These are phyloP conservation scores for Galeopterus variegatus DNA, from an alignment of 2,113 vertebrate species.

Conservation along the genomic window DNA sequence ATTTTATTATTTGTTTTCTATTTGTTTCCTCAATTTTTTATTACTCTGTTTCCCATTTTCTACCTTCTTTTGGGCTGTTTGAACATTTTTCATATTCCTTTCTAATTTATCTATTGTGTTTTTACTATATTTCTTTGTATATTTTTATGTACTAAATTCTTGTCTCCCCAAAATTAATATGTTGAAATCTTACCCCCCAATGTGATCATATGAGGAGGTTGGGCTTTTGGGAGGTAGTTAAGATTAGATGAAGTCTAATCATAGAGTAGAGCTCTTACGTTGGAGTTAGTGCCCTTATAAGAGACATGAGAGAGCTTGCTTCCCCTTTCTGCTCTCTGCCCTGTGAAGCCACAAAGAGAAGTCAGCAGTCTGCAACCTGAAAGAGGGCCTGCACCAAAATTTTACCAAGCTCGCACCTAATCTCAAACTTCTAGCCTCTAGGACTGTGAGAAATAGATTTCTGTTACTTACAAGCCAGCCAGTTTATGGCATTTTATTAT, in stretches of 20 bases:
- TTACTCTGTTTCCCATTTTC: neutral
- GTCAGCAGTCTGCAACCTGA: neutral
- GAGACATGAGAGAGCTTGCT: neutral
- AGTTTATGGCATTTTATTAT: neutral
- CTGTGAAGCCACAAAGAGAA: neutral
- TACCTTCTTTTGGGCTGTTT: neutral
- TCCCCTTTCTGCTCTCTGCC: neutral
- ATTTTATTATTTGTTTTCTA: constrained; percentile 1
- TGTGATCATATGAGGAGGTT: neutral
- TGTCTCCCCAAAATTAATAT: neutral
- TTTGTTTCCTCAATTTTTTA: neutral
- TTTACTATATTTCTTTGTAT: neutral
- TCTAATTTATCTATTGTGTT: constrained; percentile 24
- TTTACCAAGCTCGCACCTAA: neutral
- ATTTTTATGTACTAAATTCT: neutral
- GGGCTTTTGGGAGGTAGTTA: neutral
- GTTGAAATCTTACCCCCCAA: neutral
- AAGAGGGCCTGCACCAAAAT: neutral
- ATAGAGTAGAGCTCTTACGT: neutral
- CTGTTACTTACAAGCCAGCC: neutral
- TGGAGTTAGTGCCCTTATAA: neutral
- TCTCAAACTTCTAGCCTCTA: neutral
- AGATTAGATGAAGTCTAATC: neutral
- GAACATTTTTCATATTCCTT: neutral
- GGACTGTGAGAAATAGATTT: neutral